Conservation (phyloP, 1,140 invertebrate genomes). For the Dendroctonus ponderosae region DNA sequence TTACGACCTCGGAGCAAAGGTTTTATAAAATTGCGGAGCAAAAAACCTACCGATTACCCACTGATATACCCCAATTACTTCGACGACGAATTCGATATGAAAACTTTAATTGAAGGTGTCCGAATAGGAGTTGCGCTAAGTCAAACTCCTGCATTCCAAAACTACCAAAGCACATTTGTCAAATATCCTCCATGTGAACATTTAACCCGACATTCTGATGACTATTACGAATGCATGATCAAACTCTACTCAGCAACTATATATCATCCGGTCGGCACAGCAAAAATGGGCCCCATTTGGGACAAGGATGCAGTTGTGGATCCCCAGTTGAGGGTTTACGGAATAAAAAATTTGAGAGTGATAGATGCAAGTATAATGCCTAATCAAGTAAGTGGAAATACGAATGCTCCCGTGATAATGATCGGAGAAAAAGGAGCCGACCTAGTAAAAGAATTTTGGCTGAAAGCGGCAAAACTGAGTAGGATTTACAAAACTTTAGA, state of each 20-base stretch:
- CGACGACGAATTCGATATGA: conserved; percentile 74
- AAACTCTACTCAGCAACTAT: conserved; percentile 75
- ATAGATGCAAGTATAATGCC: conserved; percentile 88
- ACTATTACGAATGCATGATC: conserved; percentile 83
- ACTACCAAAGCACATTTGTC: conserved; percentile 68
- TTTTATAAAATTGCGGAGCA: conserved; percentile 72
- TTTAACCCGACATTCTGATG: conserved; percentile 65
- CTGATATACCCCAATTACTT: conserved; percentile 92
- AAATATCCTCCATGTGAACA: conserved; percentile 71
- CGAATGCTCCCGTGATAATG: conserved; percentile 82
- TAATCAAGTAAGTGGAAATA: conserved; percentile 77
- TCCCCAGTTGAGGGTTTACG: conserved; percentile 75
- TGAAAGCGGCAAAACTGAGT: conserved; percentile 48
- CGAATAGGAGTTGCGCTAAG: conserved; percentile 76
- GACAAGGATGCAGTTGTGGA: conserved; percentile 86
- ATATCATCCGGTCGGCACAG: conserved; percentile 87
- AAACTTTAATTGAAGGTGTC: conserved; percentile 77
- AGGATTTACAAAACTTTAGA: conserved; percentile 23
- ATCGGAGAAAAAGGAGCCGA: conserved; percentile 81
- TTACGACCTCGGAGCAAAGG: conserved; percentile 79
- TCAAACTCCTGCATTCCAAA: conserved; percentile 67
- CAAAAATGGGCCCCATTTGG: conserved; percentile 88
- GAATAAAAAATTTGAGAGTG: conserved; percentile 73
- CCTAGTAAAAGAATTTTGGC: conserved; percentile 79
- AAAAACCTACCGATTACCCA: conserved; percentile 87